A percentile compares a stretch with the other conserved stretches of the same genome.
Conservation (phyloP, 2,888 invertebrate species). For the Tortrix viridana region DNA sequence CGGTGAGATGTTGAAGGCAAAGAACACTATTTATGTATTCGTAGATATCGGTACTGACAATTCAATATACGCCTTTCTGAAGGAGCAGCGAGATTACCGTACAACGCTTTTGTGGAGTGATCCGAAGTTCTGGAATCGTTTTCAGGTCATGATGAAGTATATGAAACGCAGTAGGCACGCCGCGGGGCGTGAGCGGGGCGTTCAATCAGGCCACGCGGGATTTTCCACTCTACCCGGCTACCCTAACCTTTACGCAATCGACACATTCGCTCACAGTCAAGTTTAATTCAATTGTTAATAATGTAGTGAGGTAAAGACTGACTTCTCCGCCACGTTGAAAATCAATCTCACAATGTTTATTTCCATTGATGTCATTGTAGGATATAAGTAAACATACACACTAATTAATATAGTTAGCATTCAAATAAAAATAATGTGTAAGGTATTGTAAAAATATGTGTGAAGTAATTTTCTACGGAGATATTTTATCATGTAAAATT, state of each 20-base stretch:
- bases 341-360: conserved; percentile 48
- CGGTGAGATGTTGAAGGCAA: conserved; percentile 68
- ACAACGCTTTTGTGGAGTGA: conserved; percentile 70
- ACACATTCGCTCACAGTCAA: conserved; percentile 64
- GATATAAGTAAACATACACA: conserved; percentile 26
- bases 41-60: conserved; percentile 72
- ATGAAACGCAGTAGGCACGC: conserved; percentile 38
- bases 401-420: conserved; percentile 31
- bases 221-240: conserved; percentile 57
- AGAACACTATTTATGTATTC: conserved; percentile 70
- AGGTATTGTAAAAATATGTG: conserved; percentile 50
- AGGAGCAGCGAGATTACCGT: conserved; percentile 67
- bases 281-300: conserved; percentile 65
- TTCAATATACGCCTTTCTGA: conserved; percentile 74
- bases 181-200: conserved; percentile 3
- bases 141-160: conserved; percentile 54
- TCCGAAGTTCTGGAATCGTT: conserved; percentile 67
- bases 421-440: conserved; percentile 40
- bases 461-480: conserved; percentile 62
- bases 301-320: conserved; percentile 82
- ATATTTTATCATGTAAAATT: conserved; percentile 63
- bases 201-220: background rate
- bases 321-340: conserved; percentile 64
- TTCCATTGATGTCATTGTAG: conserved; percentile 35
- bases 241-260: conserved; percentile 55